Evolutionary conservation across 2,888 invertebrate genomes (phyloP).

Genomic region (Cistogaster globosa): DNA sequence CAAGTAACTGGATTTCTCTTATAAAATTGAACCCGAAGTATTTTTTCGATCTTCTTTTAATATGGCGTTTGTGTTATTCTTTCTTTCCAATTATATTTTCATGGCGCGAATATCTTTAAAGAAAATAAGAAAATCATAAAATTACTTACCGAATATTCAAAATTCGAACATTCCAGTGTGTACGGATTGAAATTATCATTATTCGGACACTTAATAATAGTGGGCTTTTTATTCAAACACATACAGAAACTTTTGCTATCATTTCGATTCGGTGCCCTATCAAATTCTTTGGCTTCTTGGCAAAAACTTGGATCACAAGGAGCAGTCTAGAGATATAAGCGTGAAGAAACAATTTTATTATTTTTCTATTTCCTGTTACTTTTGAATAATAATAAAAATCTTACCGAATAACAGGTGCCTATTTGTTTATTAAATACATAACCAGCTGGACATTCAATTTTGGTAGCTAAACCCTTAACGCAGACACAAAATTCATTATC

Average conservation of each 20-base stretch:
- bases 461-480: conserved; percentile 69
- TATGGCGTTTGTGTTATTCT: too few relatives aligned
- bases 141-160: conserved; percentile 57
- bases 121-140: too few relatives aligned
- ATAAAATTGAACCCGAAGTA: too few relatives aligned
- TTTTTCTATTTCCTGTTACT: background rate
- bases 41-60: too few relatives aligned
- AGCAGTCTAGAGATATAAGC: conserved; percentile 72
- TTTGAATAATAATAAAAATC: background rate
- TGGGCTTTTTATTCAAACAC: conserved; percentile 73
- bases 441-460: conserved; percentile 72
- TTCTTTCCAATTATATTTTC: too few relatives aligned
- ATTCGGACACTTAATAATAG: conserved; percentile 76
- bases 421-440: conserved; percentile 64
- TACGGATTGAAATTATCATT: conserved; percentile 74
- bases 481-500: conserved; percentile 75
- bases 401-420: conserved; percentile 75
- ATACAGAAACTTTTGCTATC: conserved; percentile 77
- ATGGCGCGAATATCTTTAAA: too few relatives aligned
- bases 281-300: conserved; percentile 66
- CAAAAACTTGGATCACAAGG: conserved; percentile 77
- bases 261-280: conserved; percentile 70
- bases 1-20: too few relatives aligned
- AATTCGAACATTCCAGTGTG: conserved; percentile 42
- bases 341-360: background rate